phyloP scores from a whole-genome alignment of 2,888 invertebrate genomes.

The Eueremaeus valkanovi region DNA sequence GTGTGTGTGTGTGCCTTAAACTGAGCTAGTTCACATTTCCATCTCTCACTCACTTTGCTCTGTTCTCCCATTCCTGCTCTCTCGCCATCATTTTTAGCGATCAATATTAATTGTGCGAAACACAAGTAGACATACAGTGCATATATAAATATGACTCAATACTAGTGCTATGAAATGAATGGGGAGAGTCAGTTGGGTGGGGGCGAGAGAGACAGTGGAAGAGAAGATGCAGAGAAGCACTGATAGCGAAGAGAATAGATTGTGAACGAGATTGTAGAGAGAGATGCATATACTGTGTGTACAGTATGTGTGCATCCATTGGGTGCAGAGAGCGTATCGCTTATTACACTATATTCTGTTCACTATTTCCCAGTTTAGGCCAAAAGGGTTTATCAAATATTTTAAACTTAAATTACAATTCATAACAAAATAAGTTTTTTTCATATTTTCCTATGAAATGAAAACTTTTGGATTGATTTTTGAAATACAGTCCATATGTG shows the following conservation, averaged over 20 bases:
- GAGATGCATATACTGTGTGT: too few relatives aligned
- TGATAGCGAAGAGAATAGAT: slow-evolving; percentile 14
- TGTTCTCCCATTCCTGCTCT: background rate
- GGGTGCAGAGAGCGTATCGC: background rate
- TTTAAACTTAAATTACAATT: background rate
- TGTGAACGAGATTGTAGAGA: background rate
- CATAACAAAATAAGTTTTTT: background rate
- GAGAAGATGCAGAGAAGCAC: slow-evolving; percentile 18
- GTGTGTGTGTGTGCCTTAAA: background rate
- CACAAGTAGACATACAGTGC: slow-evolving; percentile 23
- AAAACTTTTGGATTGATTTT: background rate
- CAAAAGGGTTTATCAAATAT: slow-evolving; percentile 19
- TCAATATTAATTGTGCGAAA: slow-evolving; percentile 32
- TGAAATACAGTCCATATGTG: background rate
- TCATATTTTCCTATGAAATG: background rate
- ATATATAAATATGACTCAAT: slow-evolving; percentile 30
- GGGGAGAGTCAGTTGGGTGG: background rate
- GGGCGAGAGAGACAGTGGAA: background rate
- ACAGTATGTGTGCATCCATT: too few relatives aligned
- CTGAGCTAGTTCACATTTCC: too few relatives aligned
- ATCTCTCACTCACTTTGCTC: background rate
- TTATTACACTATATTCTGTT: slow-evolving; percentile 5
- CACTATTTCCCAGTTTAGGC: background rate
- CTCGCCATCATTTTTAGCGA: slow-evolving; percentile 14
- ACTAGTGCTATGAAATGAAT: slow-evolving; percentile 11